phyloP scores from a whole-genome alignment of 1,140 invertebrate species.

The Sitobion miscanthi region DNA sequence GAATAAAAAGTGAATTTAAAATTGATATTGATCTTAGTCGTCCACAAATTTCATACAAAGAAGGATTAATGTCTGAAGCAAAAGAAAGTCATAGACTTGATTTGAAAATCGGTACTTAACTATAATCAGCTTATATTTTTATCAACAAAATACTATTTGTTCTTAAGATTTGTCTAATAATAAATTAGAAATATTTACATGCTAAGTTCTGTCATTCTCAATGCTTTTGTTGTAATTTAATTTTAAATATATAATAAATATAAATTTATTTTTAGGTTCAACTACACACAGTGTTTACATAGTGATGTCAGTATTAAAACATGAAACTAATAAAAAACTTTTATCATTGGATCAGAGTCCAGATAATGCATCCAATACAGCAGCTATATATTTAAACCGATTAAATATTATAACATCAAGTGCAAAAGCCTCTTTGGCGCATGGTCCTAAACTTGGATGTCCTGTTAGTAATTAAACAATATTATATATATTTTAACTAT shows the following conservation, averaged over 20 bases:
- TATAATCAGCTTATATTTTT: slow-evolving; percentile 33
- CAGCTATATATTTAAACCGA: slow-evolving; percentile 68
- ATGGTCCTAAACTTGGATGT: slow-evolving; percentile 77
- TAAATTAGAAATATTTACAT: background rate
- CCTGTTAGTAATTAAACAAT: slow-evolving; percentile 64
- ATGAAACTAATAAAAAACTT: slow-evolving; percentile 59
- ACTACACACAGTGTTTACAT: slow-evolving; percentile 28
- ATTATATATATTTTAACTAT: background rate
- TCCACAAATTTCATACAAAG: slow-evolving; percentile 93
- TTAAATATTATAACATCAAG: slow-evolving; percentile 71
- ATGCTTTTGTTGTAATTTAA: background rate
- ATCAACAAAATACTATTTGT: background rate
- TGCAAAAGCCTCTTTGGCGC: slow-evolving; percentile 69
- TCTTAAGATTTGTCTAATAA: background rate
- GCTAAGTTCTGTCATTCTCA: background rate
- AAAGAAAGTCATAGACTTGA: slow-evolving; percentile 69
- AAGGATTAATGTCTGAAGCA: slow-evolving; percentile 69
- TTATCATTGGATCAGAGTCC: slow-evolving; percentile 70
- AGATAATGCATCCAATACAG: slow-evolving; percentile 71
- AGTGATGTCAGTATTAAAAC: slow-evolving; percentile 49
- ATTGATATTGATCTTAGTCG: slow-evolving; percentile 92
- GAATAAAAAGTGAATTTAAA: slow-evolving; percentile 87
- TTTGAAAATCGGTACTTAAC: slow-evolving; percentile 70
- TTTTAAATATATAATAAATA: background rate
- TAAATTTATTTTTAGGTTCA: slow-evolving; percentile 20